These are phyloP conservation scores for Idris sp. DNA, from an alignment of 1,140 invertebrate species.

Conservation along the genomic window DNA sequence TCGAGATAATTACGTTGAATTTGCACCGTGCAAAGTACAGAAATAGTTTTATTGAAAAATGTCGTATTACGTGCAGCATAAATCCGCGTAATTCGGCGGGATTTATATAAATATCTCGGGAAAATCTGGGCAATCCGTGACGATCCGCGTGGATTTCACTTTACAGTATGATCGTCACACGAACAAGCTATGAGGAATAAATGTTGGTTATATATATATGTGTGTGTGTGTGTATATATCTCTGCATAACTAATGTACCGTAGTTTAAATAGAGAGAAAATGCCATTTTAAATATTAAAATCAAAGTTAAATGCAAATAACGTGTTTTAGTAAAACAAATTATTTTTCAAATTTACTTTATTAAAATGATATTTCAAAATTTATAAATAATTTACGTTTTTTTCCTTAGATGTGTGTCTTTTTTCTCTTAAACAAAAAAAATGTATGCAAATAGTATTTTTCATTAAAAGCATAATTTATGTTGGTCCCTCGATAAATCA, in stretches of 20 bases:
- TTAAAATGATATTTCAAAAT: too few species aligned
- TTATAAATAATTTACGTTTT: too few species aligned
- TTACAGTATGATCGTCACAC: constrained; percentile 33
- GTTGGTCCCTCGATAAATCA: constrained; percentile 49
- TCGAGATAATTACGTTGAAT: constrained; percentile 37
- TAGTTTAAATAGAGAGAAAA: too few species aligned
- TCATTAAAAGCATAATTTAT: constrained; percentile 48
- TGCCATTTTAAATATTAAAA: too few species aligned
- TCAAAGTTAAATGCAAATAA: not conserved
- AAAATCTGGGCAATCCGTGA: constrained; percentile 44
- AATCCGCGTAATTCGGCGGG: constrained; percentile 49
- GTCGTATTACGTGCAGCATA: constrained; percentile 33
- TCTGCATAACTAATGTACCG: constrained; percentile 8
- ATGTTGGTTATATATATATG: too few species aligned
- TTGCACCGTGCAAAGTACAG: constrained; percentile 16
- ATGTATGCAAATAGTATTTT: too few species aligned
- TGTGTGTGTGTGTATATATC: too few species aligned
- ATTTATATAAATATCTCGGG: constrained; percentile 53
- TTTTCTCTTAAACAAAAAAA: too few species aligned
- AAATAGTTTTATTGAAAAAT: constrained; percentile 54
- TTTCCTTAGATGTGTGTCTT: too few species aligned
- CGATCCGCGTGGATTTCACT: constrained; percentile 35
- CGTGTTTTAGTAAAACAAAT: too few species aligned
- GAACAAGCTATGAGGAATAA: constrained; percentile 7
- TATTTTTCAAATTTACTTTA: too few species aligned